Percentiles rank a stretch among this genome's conserved stretches.
Evolutionary conservation across 2,797 vertebrate species (phyloP).

Genomic region (Philypnodon macrostomus): DNA sequence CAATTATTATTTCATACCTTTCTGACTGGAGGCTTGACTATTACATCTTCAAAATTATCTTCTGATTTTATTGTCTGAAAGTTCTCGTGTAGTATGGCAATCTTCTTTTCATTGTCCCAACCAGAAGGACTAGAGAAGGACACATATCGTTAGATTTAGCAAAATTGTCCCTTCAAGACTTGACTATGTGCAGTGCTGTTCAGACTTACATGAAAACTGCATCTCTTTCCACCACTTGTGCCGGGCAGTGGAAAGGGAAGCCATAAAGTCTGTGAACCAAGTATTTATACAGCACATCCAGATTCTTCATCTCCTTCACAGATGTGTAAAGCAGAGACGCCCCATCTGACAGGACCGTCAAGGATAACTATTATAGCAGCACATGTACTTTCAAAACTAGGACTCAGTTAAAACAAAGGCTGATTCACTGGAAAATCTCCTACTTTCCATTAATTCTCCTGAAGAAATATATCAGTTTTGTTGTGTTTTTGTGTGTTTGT

Average conservation of each 20-base stretch:
- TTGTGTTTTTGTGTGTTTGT: too few species aligned
- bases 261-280: conserved; percentile 96
- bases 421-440: too few species aligned
- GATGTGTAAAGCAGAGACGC: conserved; percentile 97
- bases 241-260: conserved; percentile 90
- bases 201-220: conserved; percentile 95
- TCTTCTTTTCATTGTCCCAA: conserved; percentile 99
- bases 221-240: conserved; percentile 96
- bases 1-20: conserved; percentile 77
- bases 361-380: conserved; percentile 55
- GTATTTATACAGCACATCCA: conserved; percentile 98
- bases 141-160: conserved; percentile 21
- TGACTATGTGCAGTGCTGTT: background rate
- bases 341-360: conserved; percentile 84
- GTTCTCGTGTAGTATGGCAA: conserved; percentile 95
- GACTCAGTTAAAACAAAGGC: background rate
- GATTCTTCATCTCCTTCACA: conserved; percentile 98
- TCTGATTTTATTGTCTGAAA: conserved; percentile 93
- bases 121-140: conserved; percentile 86
- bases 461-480: too few species aligned
- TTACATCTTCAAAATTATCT: conserved; percentile 92
- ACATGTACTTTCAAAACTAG: conserved; percentile 1
- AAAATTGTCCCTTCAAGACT: background rate
- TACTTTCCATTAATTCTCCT: background rate
- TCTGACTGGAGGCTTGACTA: conserved; percentile 94